Evolutionary conservation across 2,797 vertebrate species (phyloP), one percentile per base, ranked within the genome.

Genomic region (Hephaestus fuliginosus): DNA sequence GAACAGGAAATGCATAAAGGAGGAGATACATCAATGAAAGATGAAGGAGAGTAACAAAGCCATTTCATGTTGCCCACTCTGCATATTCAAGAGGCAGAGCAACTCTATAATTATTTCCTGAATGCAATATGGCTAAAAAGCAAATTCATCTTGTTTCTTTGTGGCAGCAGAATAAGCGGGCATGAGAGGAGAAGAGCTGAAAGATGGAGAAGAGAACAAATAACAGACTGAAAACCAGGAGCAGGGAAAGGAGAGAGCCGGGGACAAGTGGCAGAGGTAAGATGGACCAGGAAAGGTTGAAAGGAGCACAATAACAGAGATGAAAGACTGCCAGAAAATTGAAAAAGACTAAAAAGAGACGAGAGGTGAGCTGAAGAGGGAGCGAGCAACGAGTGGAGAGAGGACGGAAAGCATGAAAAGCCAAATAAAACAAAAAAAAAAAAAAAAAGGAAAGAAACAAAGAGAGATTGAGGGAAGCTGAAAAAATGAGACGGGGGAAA

Each of bases 301-400:
- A 86, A 91, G 83, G 88, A 88, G 84, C 78, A 91, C 85, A 87
- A 89, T 86, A 90, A 86, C 86, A 74, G 81, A 92, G 89, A 93
- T 93, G 92, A 94, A 94, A 93, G 92, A 88, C 66, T 28, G 77
- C 30, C 65, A 64, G 90, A 85, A 89, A 92, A 93, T 90, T 88
- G 90, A 93, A 91, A 90, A 88, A 86, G 84, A 85, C 80, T 81
- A 75, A 90, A 84, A 82, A 82, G 86, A 86, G 84, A 91, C 85
- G 88, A 88, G 88, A 89, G 86, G 87, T 86, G 84, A 84, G 85
- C 77, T 41, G 68, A 61, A 86, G 78, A 88, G 67, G 64, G 76
- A 75, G 76, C 5, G 57, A 78, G 79, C 75, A 68, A 80, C 74
- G 80, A 91, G 73, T 76, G 80, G 82, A 66, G 64, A 12, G 81